Conservation (phyloP, 2,113 vertebrate species). For the Xerus inauris region DNA sequence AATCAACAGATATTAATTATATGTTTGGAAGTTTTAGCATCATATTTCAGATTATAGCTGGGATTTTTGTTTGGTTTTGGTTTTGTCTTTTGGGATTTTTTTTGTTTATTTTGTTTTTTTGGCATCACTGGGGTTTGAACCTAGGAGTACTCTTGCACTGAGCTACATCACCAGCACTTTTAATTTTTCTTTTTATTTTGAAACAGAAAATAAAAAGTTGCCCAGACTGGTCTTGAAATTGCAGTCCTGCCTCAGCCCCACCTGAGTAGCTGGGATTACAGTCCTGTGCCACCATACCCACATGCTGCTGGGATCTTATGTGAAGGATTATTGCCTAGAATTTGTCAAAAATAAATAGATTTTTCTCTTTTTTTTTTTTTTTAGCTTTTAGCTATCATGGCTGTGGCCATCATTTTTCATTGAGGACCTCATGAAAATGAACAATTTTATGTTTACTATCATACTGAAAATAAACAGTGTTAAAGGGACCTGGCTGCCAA, state of each 20-base stretch:
- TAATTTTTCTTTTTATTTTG: background rate
- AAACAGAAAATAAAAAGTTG: background rate
- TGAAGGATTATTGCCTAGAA: background rate
- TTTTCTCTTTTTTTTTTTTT: too few species aligned
- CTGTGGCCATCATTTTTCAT: background rate
- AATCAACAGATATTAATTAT: background rate
- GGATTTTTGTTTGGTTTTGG: too few species aligned
- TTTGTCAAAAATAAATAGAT: background rate
- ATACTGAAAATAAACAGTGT: background rate
- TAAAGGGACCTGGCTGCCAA: background rate
- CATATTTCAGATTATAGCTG: background rate
- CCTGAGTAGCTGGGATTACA: too few species aligned
- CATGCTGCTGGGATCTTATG: background rate
- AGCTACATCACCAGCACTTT: background rate
- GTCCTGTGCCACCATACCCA: too few species aligned
- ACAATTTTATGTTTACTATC: background rate
- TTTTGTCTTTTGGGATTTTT: too few species aligned
- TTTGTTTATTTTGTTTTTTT: too few species aligned
- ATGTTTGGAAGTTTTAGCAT: background rate
- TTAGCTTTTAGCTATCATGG: background rate
- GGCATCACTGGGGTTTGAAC: too few species aligned
- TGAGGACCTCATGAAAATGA: background rate
- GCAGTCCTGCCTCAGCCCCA: too few species aligned
- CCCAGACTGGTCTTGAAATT: background rate
- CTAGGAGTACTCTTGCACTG: background rate